phyloP scores from a whole-genome alignment of 2,888 invertebrate genomes.

The Nemurella pictetii region DNA sequence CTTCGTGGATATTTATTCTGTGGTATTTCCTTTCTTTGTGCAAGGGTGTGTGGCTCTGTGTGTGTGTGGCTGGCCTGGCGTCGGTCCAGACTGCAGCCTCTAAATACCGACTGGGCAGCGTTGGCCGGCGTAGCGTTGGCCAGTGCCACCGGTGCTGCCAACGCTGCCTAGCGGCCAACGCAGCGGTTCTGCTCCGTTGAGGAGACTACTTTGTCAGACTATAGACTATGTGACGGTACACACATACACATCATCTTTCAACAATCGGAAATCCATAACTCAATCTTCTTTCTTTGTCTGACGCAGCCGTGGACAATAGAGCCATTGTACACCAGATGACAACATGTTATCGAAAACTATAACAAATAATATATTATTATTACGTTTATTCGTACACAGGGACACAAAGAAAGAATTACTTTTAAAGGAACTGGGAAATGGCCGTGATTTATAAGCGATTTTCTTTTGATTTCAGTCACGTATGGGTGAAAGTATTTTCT shows the following conservation, averaged over 20 bases:
- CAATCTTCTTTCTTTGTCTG: conserved; percentile 27
- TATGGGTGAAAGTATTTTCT: neutral
- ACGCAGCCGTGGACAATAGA: conserved; percentile 15
- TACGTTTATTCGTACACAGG: neutral
- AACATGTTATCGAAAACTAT: conserved; percentile 1
- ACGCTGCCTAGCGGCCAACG: neutral
- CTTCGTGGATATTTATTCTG: conserved; percentile 30
- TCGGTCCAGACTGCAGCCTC: conserved; percentile 3
- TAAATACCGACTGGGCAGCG: conserved; percentile 8
- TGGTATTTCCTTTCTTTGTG: conserved; percentile 32
- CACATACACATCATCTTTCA: conserved; percentile 32
- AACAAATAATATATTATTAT: conserved; percentile 25
- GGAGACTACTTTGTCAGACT: conserved; percentile 29
- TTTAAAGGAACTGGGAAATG: neutral
- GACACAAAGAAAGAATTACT: neutral
- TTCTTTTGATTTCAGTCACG: neutral
- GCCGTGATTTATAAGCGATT: neutral
- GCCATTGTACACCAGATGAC: conserved; percentile 20
- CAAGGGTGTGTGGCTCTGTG: neutral
- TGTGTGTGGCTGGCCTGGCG: conserved; percentile 18
- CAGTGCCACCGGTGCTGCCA: neutral
- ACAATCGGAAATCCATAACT: conserved; percentile 33
- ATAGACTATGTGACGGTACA: neutral
- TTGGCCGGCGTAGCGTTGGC: neutral
- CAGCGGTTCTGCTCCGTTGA: neutral